These are phyloP conservation scores for Apamea epomidion DNA, from an alignment of 2,888 invertebrate species.

Conservation along the genomic window DNA sequence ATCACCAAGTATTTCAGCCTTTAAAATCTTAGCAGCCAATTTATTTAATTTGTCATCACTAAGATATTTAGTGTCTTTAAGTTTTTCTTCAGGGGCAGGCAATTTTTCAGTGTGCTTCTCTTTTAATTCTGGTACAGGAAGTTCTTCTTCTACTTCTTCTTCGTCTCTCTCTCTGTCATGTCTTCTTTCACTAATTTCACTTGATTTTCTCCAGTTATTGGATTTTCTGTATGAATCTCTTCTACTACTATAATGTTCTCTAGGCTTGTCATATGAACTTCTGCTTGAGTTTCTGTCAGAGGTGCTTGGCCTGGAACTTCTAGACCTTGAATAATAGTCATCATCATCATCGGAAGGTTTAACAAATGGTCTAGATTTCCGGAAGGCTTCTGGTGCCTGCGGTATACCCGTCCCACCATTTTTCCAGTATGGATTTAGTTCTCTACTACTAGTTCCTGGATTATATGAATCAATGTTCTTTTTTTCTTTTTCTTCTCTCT, in stretches of 20 bases:
- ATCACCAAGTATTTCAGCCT: constrained; percentile 98
- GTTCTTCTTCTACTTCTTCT: constrained; percentile 40
- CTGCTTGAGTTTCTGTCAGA: constrained; percentile 36
- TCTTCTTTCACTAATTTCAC: constrained; percentile 37
- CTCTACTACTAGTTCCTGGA: constrained; percentile 93
- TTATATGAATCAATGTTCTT: constrained; percentile 91
- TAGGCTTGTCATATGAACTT: constrained; percentile 47
- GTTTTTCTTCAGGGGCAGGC: constrained; percentile 33
- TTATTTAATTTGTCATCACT: constrained; percentile 97
- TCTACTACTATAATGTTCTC: constrained; percentile 47
- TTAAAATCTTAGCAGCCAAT: constrained; percentile 96
- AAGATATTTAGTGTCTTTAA: constrained; percentile 81
- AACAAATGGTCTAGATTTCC: constrained; percentile 80
- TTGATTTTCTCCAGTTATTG: constrained; percentile 75
- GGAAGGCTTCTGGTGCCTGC: constrained; percentile 79
- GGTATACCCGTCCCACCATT: constrained; percentile 96
- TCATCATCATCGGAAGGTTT: constrained; percentile 83
- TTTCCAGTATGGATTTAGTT: constrained; percentile 98
- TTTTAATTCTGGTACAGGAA: constrained; percentile 19
- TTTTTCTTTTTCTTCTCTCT: constrained; percentile 88
- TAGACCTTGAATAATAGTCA: constrained; percentile 73
- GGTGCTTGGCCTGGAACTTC: constrained; percentile 32
- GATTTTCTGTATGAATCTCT: constrained; percentile 57
- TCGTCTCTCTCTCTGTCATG: constrained; percentile 27
- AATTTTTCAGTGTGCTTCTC: constrained; percentile 2